Evolutionary conservation across 2,888 invertebrate species (phyloP).

Genomic region (Drosophila suboccidentalis): DNA sequence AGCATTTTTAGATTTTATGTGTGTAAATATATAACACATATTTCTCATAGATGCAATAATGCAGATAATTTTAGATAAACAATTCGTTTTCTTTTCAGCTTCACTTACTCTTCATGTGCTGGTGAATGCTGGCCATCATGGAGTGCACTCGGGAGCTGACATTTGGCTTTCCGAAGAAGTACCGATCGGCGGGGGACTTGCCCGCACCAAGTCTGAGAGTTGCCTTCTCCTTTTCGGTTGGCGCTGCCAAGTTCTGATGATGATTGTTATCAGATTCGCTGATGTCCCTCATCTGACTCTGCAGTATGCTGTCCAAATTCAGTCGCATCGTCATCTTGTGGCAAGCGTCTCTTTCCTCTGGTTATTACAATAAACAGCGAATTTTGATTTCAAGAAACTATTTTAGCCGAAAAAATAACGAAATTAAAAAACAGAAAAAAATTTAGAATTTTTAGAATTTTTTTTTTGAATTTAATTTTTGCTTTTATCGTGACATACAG

Average conservation of each 20-base stretch:
- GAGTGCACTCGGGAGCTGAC: slow-evolving; percentile 52
- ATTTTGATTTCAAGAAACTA: slow-evolving; percentile 34
- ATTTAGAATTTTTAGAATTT: slow-evolving; percentile 41
- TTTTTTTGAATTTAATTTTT: not conserved
- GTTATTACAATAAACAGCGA: slow-evolving; percentile 13
- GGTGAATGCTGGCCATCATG: slow-evolving; percentile 72
- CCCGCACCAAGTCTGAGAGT: slow-evolving; percentile 20
- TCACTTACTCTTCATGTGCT: slow-evolving; percentile 69
- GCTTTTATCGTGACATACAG: slow-evolving; percentile 1
- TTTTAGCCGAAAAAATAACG: slow-evolving; percentile 33
- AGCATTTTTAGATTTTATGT: too few relatives aligned
- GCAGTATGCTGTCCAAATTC: slow-evolving; percentile 49
- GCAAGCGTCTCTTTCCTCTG: not conserved
- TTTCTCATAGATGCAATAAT: too few relatives aligned
- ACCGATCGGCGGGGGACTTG: not conserved
- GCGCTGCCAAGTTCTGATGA: rapidly evolving
- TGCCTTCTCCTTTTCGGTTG: not conserved
- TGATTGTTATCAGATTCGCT: not conserved
- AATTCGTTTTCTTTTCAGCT: too few relatives aligned
- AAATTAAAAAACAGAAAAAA: slow-evolving; percentile 32
- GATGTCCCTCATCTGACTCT: slow-evolving; percentile 33
- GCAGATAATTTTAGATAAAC: too few relatives aligned
- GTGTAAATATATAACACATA: too few relatives aligned
- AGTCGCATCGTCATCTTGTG: slow-evolving; percentile 62
- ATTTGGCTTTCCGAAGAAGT: slow-evolving; percentile 46